Evolutionary conservation across 2,888 invertebrate species (phyloP), one percentile per base, ranked within the genome.

Genomic region (Sminthurides aquaticus): DNA sequence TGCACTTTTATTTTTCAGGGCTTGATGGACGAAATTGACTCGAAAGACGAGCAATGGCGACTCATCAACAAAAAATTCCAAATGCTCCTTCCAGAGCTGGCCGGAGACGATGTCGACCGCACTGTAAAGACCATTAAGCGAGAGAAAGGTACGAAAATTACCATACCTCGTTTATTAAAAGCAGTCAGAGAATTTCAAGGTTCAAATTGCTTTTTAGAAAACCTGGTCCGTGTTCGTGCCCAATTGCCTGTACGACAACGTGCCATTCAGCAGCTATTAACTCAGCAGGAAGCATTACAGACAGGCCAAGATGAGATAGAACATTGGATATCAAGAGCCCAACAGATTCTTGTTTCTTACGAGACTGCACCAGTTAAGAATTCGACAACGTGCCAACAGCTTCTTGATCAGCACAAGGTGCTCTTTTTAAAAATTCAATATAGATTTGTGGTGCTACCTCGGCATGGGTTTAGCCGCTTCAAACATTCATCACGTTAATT

Each of bases 51-150:
- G 67, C 80, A 93, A 1, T 95, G 95, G 78, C 94, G 95, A 79
- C 86, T 84, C 65, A 88, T 93, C 54, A 95, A 95, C 79, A 91
- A 91, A 78, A 90, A 89, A 64, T 94, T 95, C 81, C 95, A 96
- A 80, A 86, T 85, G 11, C 82, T 96, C 1, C 91, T 96, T 62
- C 92, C 90, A 67, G 92, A 95, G 77, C 82, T 94, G 62, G 88
- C 90, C 0, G 85, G 93, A 29, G 92, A 94, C 59, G 91, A 93
- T 76, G 93, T 96, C 0, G 93, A 92, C 75, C 85, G 85, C 68
- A 91, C 93, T 85, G 91, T 96, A 89, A 84, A 85, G 52, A 87
- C 87, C 1, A 80, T 96, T 55, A 93, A 93, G 76, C 87, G 87
- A 75, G 90, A 92, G 77, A 93, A 93, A 78, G 78, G 77, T 76